Conservation (phyloP, 2,888 invertebrate species). For the Nudaria mundana region DNA sequence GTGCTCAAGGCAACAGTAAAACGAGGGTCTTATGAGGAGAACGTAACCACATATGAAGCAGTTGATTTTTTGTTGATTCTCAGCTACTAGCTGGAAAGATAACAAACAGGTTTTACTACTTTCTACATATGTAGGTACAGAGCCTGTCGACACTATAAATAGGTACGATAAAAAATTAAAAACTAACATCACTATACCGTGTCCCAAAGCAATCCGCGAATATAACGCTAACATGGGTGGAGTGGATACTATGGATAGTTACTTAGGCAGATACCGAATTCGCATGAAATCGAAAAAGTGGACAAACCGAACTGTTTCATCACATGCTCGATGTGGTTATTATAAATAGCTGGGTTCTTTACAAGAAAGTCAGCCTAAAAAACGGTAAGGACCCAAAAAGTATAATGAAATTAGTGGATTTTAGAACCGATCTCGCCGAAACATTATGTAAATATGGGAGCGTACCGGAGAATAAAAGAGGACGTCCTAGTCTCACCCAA, state of each 20-base stretch:
- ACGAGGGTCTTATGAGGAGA: constrained; percentile 33
- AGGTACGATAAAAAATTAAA: constrained; percentile 31
- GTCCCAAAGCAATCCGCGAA: constrained; percentile 35
- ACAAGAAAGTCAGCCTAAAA: constrained; percentile 12
- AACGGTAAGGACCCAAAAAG: constrained; percentile 6
- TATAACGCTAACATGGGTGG: constrained; percentile 33
- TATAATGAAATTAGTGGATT: constrained; percentile 39
- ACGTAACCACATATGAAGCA: constrained; percentile 27
- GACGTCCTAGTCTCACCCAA: constrained; percentile 40
- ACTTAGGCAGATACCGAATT: background rate
- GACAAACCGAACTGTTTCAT: background rate
- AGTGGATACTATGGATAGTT: constrained; percentile 1
- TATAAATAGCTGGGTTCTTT: constrained; percentile 7
- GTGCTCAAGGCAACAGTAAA: constrained; percentile 22
- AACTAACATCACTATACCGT: constrained; percentile 34
- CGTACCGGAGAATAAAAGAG: constrained; percentile 35
- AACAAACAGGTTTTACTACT: constrained; percentile 39
- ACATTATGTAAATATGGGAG: constrained; percentile 38
- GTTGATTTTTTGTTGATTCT: constrained; percentile 1
- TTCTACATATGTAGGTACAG: constrained; percentile 42
- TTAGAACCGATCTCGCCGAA: constrained; percentile 39
- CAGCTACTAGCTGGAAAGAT: constrained; percentile 32
- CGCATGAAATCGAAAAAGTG: constrained; percentile 9
- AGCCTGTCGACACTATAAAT: constrained; percentile 24
- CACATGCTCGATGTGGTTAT: constrained; percentile 1